phyloP scores from a whole-genome alignment of 2,797 vertebrate genomes.

The Thaleichthys pacificus region DNA sequence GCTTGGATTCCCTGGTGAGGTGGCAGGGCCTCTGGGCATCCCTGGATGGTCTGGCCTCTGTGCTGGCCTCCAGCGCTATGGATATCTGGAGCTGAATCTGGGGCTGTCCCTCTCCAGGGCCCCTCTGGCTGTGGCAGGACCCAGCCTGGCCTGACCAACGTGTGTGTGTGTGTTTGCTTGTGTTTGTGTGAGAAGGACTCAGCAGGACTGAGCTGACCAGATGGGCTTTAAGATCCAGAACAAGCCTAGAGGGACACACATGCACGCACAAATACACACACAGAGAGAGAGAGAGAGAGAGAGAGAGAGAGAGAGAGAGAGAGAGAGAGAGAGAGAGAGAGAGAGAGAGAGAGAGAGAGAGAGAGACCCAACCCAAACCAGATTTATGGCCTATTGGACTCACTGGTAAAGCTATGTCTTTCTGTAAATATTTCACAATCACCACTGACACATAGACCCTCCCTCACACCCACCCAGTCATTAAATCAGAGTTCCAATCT shows the following conservation, averaged over 20 bases:
- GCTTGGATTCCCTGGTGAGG: not conserved
- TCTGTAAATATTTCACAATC: not conserved
- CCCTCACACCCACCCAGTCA: not conserved
- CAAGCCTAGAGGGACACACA: not conserved
- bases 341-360: not conserved
- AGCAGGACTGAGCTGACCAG: not conserved
- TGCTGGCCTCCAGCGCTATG: not conserved
- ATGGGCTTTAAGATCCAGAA: not conserved
- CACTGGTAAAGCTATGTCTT: not conserved
- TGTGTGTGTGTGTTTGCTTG: not conserved
- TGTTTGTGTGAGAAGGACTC: not conserved
- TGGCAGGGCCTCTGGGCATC: too few species aligned
- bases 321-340: not conserved
- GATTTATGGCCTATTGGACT: not conserved
- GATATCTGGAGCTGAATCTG: not conserved
- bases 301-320: not conserved
- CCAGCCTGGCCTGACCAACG: not conserved
- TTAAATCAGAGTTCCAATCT: not conserved
- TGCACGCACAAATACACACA: not conserved
- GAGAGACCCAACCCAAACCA: not conserved
- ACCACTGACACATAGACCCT: not conserved
- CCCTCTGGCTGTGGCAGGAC: constrained; percentile 2
- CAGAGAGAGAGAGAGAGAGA: not conserved
- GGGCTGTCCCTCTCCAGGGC: not conserved
- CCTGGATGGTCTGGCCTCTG: too few species aligned